Base-by-base conservation (phyloP, 2,797 vertebrate species). In the Schizothorax lantsangensis region DNA sequence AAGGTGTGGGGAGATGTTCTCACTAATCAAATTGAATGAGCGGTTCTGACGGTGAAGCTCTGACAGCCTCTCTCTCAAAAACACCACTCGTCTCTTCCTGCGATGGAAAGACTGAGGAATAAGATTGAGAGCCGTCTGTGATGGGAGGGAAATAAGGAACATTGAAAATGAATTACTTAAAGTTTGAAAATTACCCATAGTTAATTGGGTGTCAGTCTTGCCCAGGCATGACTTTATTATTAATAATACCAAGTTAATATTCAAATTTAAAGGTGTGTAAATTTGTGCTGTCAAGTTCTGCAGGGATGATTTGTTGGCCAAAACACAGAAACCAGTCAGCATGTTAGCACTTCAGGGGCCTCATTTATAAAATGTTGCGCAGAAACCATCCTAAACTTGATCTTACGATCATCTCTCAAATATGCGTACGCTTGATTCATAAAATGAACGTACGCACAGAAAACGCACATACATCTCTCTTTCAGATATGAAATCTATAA, bases 11-110 rank as follows among this genome's bases (percentile, higher is more conserved):
- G 57, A 68, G 69, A 85, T 82, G 83, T 82, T 82, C 45, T 68
- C 79, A 69, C 79, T 87, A 84, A 87, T 88, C 87, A 83, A 86
- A 82, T 30, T 72, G 78, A 87, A 69, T 81, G 62, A 78, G 45
- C 15, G 26, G 38, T 66, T 77, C 72, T 87, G 72, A 82, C 82
- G n/a, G 71, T 57, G 72, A 72, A 21, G 19, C 77, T 73, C 78
- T 89, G 73, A 89, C 72, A 84, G 66, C 66, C 54, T 84, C 78
- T 84, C 83, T 54, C 68, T 84, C 43, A 78, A 45, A 79, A 52
- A 72, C 36, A 52, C 14, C 57, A 38, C 30, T 77, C 30, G 1
- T 49, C 72, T 38, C 43, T 84, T 75, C 40, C 6, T n/a, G 26
- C 8, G 2, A 77, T 66, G 21, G 40, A 87, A 81, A 69, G 49